phyloP scores from a whole-genome alignment of 1,140 invertebrate genomes.

The Tetraneura akinire region DNA sequence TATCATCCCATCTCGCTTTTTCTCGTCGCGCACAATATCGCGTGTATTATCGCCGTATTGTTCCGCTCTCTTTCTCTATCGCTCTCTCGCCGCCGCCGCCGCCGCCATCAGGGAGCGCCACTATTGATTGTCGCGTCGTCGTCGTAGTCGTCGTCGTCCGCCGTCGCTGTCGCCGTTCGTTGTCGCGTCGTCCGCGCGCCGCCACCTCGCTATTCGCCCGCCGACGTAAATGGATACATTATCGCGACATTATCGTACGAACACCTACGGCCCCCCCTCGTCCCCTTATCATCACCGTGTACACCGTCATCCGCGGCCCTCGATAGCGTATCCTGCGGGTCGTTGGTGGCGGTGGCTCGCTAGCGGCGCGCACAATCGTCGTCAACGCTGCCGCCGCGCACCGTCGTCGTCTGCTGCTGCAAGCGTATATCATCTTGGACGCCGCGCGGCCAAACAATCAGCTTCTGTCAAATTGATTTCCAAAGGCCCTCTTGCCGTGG shows the following conservation, averaged over 20 bases:
- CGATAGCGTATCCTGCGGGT: too few species aligned
- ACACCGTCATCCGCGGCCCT: neutral
- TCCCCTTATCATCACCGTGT: too few species aligned
- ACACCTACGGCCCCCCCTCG: constrained; percentile 22
- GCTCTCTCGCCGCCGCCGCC: neutral
- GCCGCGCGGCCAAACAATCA: constrained; percentile 8
- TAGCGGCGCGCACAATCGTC: neutral
- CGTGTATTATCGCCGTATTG: neutral
- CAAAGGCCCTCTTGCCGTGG: neutral
- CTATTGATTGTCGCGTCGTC: constrained; percentile 53
- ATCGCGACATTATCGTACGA: constrained; percentile 55
- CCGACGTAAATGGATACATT: constrained; percentile 55
- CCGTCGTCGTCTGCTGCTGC: neutral
- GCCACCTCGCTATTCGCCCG: constrained; percentile 27
- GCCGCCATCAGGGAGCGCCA: constrained; percentile 26
- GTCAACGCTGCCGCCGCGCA: neutral
- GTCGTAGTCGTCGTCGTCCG: too few species aligned
- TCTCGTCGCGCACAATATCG: constrained; percentile 1
- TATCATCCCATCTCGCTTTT: neutral
- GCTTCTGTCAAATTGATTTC: constrained; percentile 28
- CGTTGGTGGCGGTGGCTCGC: neutral
- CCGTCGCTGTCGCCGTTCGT: constrained; percentile 23
- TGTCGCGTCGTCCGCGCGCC: constrained; percentile 18
- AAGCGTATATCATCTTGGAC: too few species aligned
- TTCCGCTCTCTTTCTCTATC: neutral